Evolutionary conservation across 1,140 invertebrate species (phyloP).

Genomic region (Apis mellifera): DNA sequence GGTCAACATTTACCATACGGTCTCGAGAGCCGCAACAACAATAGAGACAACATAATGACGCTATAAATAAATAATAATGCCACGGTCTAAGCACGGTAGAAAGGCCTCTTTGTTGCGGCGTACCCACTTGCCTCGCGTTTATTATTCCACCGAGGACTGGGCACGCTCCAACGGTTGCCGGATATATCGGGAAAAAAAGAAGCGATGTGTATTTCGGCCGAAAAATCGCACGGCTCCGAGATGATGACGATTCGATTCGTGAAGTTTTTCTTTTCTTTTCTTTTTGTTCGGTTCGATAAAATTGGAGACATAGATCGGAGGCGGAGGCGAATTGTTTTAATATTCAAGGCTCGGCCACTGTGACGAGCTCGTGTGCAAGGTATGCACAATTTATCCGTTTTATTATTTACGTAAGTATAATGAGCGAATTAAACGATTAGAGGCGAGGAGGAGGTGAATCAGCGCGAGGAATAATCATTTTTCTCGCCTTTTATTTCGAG

Average conservation of each 20-base stretch:
- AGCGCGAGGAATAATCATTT: neutral
- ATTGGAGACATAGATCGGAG: neutral
- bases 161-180: conserved; percentile 43
- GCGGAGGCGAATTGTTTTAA: neutral
- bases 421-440: neutral
- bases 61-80: conserved; percentile 74
- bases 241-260: too few species aligned
- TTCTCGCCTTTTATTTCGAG: too few species aligned
- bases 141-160: conserved; percentile 50
- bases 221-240: too few species aligned
- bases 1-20: conserved; percentile 60
- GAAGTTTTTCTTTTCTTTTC: too few species aligned
- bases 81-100: conserved; percentile 62
- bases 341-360: neutral
- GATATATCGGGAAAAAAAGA: conserved; percentile 25
- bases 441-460: neutral
- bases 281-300: neutral
- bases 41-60: conserved; percentile 73
- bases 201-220: neutral
- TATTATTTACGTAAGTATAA: neutral
- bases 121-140: conserved; percentile 57
- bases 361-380: neutral
- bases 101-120: conserved; percentile 51
- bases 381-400: too few species aligned
- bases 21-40: conserved; percentile 56